These are phyloP conservation scores for Trichomycterus rosablanca DNA, from an alignment of 2,113 vertebrate species.

Conservation along the genomic window DNA sequence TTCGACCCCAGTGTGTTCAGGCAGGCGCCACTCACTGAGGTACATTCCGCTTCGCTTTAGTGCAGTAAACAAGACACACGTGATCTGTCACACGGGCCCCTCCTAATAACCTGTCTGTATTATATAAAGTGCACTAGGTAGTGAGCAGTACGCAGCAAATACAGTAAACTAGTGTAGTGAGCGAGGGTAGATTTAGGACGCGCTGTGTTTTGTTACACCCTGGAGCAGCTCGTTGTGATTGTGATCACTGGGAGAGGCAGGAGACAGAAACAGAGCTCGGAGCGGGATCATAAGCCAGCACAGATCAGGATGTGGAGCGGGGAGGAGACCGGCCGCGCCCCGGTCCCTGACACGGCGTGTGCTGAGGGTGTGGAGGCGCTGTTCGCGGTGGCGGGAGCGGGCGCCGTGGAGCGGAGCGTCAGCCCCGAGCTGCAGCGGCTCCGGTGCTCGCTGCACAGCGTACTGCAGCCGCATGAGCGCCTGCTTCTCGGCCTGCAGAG, in stretches of 20 bases:
- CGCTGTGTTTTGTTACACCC: background rate
- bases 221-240: background rate
- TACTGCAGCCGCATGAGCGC: slow-evolving; percentile 65
- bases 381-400: slow-evolving; percentile 61
- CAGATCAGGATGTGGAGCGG: slow-evolving; percentile 70
- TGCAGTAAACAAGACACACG: slow-evolving; percentile 65
- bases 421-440: slow-evolving; percentile 70
- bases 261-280: background rate
- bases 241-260: background rate
- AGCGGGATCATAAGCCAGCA: background rate
- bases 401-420: slow-evolving; percentile 47
- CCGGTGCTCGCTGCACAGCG: slow-evolving; percentile 66
- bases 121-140: background rate
- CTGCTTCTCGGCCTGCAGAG: slow-evolving; percentile 75
- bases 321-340: slow-evolving; percentile 64
- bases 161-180: background rate
- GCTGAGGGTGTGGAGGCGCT: slow-evolving; percentile 64
- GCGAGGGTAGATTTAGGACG: background rate
- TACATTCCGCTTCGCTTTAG: background rate
- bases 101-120: background rate
- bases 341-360: slow-evolving; percentile 45
- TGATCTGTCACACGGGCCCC: slow-evolving; percentile 43
- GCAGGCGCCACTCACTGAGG: background rate
- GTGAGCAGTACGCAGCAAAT: too few relatives aligned
- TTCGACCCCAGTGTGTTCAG: too few relatives aligned